Evolutionary conservation across 2,888 invertebrate species (phyloP).

Genomic region (Macroteleia sp.): DNA sequence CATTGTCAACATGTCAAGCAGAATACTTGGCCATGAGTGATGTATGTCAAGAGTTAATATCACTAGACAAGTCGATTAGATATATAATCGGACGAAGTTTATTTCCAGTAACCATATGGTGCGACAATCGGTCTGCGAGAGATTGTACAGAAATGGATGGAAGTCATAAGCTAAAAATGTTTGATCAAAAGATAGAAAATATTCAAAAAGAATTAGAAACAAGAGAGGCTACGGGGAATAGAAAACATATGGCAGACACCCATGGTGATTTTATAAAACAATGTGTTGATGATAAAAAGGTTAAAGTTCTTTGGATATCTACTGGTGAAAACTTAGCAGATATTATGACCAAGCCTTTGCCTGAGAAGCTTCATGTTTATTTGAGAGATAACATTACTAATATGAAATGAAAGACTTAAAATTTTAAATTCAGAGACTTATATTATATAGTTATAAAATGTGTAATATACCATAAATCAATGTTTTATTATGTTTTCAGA

Average conservation of each 20-base stretch:
- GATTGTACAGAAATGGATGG: slow-evolving; percentile 53
- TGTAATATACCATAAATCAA: slow-evolving; percentile 16
- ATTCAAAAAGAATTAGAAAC: slow-evolving; percentile 36
- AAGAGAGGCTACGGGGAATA: slow-evolving; percentile 57
- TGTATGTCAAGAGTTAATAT: slow-evolving; percentile 60
- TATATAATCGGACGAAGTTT: slow-evolving; percentile 46
- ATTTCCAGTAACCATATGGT: slow-evolving; percentile 36
- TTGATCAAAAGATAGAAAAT: slow-evolving; percentile 32
- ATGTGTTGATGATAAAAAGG: slow-evolving; percentile 59
- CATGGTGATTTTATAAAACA: slow-evolving; percentile 65
- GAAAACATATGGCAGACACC: slow-evolving; percentile 58
- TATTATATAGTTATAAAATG: slow-evolving; percentile 46
- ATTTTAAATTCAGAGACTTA: slow-evolving; percentile 52
- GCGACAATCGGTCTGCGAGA: slow-evolving; percentile 39
- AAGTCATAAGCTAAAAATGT: slow-evolving; percentile 59
- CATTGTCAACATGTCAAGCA: slow-evolving; percentile 32
- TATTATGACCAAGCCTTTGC: slow-evolving; percentile 39
- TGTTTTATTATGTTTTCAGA: slow-evolving; percentile 14
- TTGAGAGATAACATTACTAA: slow-evolving; percentile 13
- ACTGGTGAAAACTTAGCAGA: slow-evolving; percentile 58
- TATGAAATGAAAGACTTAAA: slow-evolving; percentile 2
- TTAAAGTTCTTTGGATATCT: slow-evolving; percentile 61
- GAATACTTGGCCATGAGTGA: slow-evolving; percentile 13
- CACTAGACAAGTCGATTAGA: slow-evolving; percentile 54
- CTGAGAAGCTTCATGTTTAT: slow-evolving; percentile 28